phyloP scores from a whole-genome alignment of 1,140 invertebrate genomes.

The Diprion similis region DNA sequence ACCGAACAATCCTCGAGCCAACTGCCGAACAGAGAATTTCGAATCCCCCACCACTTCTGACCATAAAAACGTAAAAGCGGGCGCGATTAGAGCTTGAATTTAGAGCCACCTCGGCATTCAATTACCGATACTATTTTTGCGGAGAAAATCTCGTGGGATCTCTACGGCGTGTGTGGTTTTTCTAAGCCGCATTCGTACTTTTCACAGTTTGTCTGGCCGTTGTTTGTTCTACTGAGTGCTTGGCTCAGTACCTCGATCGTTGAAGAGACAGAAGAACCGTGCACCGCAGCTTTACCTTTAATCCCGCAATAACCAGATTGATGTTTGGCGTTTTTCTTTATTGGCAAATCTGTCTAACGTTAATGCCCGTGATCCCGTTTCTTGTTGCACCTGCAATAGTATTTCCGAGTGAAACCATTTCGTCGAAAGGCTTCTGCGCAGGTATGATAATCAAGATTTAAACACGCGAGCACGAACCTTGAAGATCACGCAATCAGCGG shows the following conservation, averaged over 20 bases:
- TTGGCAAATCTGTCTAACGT: background rate
- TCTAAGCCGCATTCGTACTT: background rate
- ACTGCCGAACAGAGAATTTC: no score
- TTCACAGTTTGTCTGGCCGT: background rate
- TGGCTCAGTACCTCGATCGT: background rate
- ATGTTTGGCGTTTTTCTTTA: background rate
- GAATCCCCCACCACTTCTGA: no score
- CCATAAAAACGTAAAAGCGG: no score
- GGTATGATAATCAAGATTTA: no score
- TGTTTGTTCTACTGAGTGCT: conserved; percentile 5
- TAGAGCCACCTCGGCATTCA: background rate
- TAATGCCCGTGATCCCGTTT: background rate
- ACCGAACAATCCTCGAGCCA: no score
- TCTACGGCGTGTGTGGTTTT: background rate
- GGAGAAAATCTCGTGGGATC: background rate
- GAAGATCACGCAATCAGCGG: background rate
- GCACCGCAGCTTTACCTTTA: no score
- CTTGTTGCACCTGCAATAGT: background rate
- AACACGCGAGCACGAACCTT: background rate
- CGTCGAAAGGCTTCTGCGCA: no score
- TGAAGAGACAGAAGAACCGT: background rate
- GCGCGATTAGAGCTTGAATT: no score
- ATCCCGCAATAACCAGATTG: background rate
- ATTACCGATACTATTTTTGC: background rate
- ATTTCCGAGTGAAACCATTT: background rate